Conservation (phyloP, 1,140 invertebrate genomes). For the Drosophila varians region DNA sequence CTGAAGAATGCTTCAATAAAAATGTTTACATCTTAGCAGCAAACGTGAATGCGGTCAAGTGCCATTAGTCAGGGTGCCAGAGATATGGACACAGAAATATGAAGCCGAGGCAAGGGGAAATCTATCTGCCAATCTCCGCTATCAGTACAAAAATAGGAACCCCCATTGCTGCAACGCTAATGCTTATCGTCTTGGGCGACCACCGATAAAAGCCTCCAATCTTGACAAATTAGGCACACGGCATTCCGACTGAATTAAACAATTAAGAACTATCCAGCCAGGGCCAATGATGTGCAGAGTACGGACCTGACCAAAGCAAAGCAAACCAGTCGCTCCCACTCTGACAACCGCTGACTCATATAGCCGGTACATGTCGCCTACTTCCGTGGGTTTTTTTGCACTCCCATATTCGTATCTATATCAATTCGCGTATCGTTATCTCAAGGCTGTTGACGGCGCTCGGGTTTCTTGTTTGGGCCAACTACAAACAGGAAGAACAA, state of each 20-base stretch:
- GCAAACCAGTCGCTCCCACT: constrained; percentile 8
- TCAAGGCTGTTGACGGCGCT: constrained; percentile 17
- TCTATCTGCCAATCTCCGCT: constrained; percentile 39
- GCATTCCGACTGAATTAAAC: constrained; percentile 40
- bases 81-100: constrained; percentile 22
- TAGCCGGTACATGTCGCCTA: constrained; percentile 18
- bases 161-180: constrained; percentile 20
- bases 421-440: constrained; percentile 34
- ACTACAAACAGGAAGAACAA: neutral
- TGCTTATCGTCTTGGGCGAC: constrained; percentile 29
- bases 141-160: constrained; percentile 26
- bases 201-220: constrained; percentile 33
- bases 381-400: constrained; percentile 17
- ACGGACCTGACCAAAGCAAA: constrained; percentile 14
- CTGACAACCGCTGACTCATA: constrained; percentile 31
- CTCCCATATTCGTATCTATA: constrained; percentile 32
- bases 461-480: constrained; percentile 9
- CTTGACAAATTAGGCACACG: constrained; percentile 49
- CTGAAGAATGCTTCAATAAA: constrained; percentile 44
- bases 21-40: constrained; percentile 26
- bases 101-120: neutral
- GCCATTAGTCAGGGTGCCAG: constrained; percentile 21
- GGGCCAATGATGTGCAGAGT: constrained; percentile 23
- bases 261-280: constrained; percentile 30
- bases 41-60: constrained; percentile 47